These are phyloP conservation scores for Sakesphorus luctuosus DNA, from an alignment of 2,113 vertebrate genomes.

Conservation along the genomic window DNA sequence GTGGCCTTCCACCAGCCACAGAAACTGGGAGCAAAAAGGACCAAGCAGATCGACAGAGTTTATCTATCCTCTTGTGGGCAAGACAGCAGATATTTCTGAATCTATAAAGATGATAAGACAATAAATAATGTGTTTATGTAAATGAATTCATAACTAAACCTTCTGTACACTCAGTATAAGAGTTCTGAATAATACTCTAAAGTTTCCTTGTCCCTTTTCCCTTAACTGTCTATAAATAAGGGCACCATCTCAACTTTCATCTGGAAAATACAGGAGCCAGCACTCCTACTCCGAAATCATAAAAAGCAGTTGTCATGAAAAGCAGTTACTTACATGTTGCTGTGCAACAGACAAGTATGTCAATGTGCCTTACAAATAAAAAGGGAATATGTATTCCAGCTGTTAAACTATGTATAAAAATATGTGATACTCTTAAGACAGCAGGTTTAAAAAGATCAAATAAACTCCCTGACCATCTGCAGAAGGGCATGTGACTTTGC, in stretches of 20 bases:
- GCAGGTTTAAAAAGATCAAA: neutral
- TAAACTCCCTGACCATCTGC: neutral
- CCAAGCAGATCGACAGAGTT: rapidly evolving
- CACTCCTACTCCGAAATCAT: conserved; percentile 34
- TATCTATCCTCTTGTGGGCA: neutral
- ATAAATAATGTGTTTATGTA: neutral
- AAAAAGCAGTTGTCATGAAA: conserved; percentile 34
- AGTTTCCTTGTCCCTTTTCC: neutral
- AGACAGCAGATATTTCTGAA: neutral
- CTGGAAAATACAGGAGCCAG: conserved; percentile 40
- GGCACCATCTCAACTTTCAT: conserved; percentile 3
- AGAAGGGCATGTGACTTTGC: neutral
- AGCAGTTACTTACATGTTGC: conserved; percentile 26
- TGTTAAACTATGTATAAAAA: conserved; percentile 9
- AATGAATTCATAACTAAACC: neutral
- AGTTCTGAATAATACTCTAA: neutral
- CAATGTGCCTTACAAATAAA: conserved; percentile 22
- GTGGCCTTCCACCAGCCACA: neutral
- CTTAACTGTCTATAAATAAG: neutral
- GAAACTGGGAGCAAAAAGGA: neutral
- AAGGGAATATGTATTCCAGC: conserved; percentile 24
- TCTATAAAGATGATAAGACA: neutral
- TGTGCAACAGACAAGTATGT: conserved; percentile 31
- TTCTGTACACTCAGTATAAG: neutral
- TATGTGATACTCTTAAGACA: neutral